These are phyloP conservation scores for Galago senegalensis DNA, from an alignment of 2,797 vertebrate genomes.

Conservation along the genomic window DNA sequence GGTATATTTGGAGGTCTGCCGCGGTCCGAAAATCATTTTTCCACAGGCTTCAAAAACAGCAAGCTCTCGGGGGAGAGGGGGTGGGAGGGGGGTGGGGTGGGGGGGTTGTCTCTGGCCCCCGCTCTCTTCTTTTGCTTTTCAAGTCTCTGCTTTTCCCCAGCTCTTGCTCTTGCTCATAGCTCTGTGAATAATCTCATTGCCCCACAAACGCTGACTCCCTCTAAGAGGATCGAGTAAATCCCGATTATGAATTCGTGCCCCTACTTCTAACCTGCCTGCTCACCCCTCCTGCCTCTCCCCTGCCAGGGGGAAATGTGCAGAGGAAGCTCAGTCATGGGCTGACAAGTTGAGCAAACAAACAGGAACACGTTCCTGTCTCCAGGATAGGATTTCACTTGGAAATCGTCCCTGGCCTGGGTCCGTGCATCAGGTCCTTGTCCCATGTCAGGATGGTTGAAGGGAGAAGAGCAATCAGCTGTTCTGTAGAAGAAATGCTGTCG, in stretches of 20 bases:
- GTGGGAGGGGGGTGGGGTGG: background rate
- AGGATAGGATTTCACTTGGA: conserved; percentile 83
- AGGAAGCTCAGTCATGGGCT: conserved; percentile 79
- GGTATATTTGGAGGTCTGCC: background rate
- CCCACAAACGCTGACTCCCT: conserved; percentile 68
- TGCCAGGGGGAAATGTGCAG: conserved; percentile 69
- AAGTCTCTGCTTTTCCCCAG: conserved; percentile 8
- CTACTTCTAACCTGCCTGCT: conserved; percentile 70
- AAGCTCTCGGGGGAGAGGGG: background rate
- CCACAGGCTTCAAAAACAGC: background rate
- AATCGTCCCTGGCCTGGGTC: conserved; percentile 76
- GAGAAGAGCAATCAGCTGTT: conserved; percentile 73
- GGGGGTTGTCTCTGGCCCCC: rapidly evolving
- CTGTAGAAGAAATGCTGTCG: conserved; percentile 67
- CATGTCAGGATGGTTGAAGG: conserved; percentile 79
- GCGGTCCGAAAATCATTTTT: conserved; percentile 48
- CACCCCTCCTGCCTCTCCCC: conserved; percentile 67
- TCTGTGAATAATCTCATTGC: conserved; percentile 80
- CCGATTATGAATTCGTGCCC: conserved; percentile 74
- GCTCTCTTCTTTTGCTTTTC: conserved; percentile 5
- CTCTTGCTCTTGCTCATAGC: conserved; percentile 48
- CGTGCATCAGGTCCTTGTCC: conserved; percentile 31
- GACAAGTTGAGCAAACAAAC: conserved; percentile 81
- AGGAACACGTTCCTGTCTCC: conserved; percentile 73
- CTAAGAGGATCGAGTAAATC: conserved; percentile 79